phyloP scores from a whole-genome alignment of 1,140 invertebrate genomes.

The Bilobella aurantiaca region DNA sequence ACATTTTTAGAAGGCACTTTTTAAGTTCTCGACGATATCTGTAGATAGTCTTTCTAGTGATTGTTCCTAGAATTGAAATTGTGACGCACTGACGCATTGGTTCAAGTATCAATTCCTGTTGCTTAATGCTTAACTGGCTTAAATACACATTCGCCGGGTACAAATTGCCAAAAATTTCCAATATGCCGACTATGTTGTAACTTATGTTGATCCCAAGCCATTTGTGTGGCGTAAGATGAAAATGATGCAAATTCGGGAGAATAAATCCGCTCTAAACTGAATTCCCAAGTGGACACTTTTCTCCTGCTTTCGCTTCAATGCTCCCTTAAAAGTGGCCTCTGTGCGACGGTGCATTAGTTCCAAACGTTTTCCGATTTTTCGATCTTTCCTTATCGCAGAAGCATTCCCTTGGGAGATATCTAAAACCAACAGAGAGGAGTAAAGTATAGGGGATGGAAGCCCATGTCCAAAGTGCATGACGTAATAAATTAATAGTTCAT shows the following conservation, averaged over 20 bases:
- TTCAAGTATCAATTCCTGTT: too few relatives aligned
- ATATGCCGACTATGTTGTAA: too few relatives aligned
- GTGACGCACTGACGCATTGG: too few relatives aligned
- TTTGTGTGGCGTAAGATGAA: background rate
- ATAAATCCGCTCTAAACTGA: background rate
- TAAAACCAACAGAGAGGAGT: background rate
- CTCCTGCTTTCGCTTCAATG: background rate
- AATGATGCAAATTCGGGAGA: background rate
- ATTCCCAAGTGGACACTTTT: slow-evolving; percentile 3
- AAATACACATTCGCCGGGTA: too few relatives aligned
- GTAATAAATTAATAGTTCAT: slow-evolving; percentile 8
- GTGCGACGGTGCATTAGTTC: background rate
- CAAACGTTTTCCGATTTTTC: background rate
- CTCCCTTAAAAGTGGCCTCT: background rate
- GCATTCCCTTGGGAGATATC: background rate
- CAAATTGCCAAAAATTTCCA: too few relatives aligned
- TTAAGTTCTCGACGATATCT: too few relatives aligned
- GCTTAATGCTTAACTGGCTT: too few relatives aligned
- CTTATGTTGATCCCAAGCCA: too few relatives aligned
- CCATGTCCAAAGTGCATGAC: slow-evolving; percentile 2
- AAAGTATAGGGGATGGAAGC: background rate
- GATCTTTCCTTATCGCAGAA: background rate
- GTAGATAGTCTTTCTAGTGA: too few relatives aligned
- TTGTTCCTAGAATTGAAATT: too few relatives aligned
- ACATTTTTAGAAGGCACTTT: too few relatives aligned